Conservation (phyloP, 2,113 vertebrate species). For the Fregetta grallaria region DNA sequence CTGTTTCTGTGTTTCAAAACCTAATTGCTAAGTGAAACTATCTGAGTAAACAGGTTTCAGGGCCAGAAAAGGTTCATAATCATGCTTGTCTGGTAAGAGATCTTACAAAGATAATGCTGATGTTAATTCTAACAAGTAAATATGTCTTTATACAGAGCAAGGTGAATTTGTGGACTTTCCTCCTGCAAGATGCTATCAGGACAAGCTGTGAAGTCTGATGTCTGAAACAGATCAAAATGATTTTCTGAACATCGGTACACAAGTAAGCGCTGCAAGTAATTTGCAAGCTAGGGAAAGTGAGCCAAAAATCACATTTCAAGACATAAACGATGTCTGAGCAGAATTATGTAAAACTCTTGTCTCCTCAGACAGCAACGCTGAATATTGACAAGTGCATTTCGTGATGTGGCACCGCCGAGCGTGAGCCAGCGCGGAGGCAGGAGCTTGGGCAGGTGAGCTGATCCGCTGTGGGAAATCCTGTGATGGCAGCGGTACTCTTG, state of each 20-base stretch:
- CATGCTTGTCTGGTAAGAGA: not conserved
- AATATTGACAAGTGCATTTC: not conserved
- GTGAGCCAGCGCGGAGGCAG: accelerated
- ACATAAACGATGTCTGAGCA: not conserved
- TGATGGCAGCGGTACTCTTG: not conserved
- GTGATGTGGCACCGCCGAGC: not conserved
- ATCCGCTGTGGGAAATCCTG: not conserved
- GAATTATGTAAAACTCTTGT: not conserved
- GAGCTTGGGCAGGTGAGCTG: not conserved
- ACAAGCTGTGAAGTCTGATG: not conserved
- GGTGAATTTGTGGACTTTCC: not conserved
- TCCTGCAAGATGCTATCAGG: not conserved
- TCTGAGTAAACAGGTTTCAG: not conserved
- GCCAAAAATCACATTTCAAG: not conserved
- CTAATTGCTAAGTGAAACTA: not conserved
- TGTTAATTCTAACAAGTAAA: not conserved
- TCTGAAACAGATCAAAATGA: not conserved
- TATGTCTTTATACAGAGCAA: not conserved
- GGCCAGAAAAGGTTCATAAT: not conserved
- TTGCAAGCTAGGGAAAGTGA: not conserved
- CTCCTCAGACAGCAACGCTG: not conserved
- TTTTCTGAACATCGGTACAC: not conserved
- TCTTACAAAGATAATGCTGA: not conserved
- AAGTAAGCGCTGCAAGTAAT: not conserved
- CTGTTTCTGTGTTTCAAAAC: slow-evolving; percentile 3